phyloP scores from a whole-genome alignment of 2,113 vertebrate genomes.

The Sporophila hypoxantha region DNA sequence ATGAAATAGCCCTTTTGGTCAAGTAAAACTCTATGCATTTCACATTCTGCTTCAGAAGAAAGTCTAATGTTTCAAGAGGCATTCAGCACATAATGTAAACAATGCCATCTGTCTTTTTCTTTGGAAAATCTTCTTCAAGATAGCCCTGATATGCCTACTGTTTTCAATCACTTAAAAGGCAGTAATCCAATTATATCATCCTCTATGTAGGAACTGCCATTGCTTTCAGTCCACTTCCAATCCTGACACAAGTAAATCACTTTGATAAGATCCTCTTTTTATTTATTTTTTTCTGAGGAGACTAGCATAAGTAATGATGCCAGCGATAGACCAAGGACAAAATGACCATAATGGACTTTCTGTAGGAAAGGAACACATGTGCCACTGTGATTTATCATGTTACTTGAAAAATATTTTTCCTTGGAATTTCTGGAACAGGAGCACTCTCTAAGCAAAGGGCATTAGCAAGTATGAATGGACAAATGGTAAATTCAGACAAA shows the following conservation, averaged over 20 bases:
- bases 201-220: constrained; percentile 62
- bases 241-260: constrained; percentile 73
- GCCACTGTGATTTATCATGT: constrained; percentile 19
- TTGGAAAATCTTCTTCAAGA: constrained; percentile 64
- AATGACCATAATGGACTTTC: constrained; percentile 58
- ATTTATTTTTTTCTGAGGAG: constrained; percentile 42
- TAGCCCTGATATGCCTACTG: constrained; percentile 64
- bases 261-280: constrained; percentile 65
- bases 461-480: background rate
- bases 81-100: constrained; percentile 51
- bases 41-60: constrained; percentile 19
- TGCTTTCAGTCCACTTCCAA: constrained; percentile 70
- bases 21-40: constrained; percentile 42
- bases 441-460: background rate
- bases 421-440: constrained; percentile 21
- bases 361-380: constrained; percentile 39
- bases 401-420: constrained; percentile 45
- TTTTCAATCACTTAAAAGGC: constrained; percentile 80
- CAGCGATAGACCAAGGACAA: constrained; percentile 64
- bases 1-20: background rate
- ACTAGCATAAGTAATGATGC: constrained; percentile 66
- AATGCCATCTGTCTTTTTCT: constrained; percentile 59
- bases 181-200: constrained; percentile 71
- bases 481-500: background rate
- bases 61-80: constrained; percentile 3